Evolutionary conservation across 2,797 vertebrate genomes (phyloP), one percentile per base, ranked within the genome.

Genomic region (Arrhamphus sclerolepis): DNA sequence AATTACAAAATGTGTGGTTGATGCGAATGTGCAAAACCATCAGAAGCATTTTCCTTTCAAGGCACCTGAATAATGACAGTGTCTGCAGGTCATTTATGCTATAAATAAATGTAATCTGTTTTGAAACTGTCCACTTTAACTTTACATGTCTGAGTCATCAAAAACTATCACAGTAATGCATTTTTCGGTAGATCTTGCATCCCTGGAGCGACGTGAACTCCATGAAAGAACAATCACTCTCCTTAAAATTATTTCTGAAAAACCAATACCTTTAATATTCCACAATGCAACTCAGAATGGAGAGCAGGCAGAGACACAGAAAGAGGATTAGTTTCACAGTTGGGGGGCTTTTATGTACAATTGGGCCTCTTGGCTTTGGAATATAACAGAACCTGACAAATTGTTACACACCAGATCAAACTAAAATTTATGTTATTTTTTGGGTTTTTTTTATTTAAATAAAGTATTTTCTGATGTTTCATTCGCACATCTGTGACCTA

Each of bases 181-280:
- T 20, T 18, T 62, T 39, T 18, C 59, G 39, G 29, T 28, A 10
- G 10, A 42, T 62, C 18, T 11, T 26, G 50, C 46, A 6, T 6
- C 29, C 14, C 17, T 18, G 3, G n/a, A 76, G 24, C 47, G 26
- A 52, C 20, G 40, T 54, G 31, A 73, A 34, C 59, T 56, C 17
- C 19, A 17, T 29, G 44, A 62, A 17, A 54, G 63, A 72, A 72
- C 63, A 78, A 78, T 62, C 56, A 84, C 7, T 11, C 10, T 10
- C 38, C 49, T 57, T 62, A 60, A 71, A 75, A 80, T 78, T 80
- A 70, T 70, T 67, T 6, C 75, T 62, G 62, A 70, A 79, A 75
- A 78, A 80, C 62, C 62, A 59, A 66, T 73, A 81, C 63, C 34
- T 84, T 57, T 52, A 44, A 64, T 67, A 24, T 60, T 62, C n/a